Percentiles rank a stretch among this genome's conserved stretches.
phyloP scores from a whole-genome alignment of 2,888 invertebrate species.

The Drosophila monieri region DNA sequence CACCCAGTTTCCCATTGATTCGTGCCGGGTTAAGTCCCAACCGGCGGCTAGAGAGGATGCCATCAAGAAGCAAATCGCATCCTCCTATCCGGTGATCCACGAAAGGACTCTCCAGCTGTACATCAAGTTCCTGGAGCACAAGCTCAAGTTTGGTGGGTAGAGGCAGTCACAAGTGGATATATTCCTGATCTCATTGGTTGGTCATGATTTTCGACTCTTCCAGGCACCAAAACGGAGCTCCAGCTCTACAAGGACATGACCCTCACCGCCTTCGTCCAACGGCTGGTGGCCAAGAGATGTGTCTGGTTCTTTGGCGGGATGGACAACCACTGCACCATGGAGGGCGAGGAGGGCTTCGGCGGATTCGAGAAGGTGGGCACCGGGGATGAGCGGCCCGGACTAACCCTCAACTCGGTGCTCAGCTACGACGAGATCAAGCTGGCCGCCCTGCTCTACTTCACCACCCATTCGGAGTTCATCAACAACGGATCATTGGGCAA shows the following conservation, averaged over 20 bases:
- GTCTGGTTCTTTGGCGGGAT: constrained; percentile 83
- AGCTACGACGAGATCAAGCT: constrained; percentile 87
- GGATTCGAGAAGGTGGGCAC: constrained; percentile 86
- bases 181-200: background rate
- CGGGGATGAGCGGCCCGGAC: constrained; percentile 83
- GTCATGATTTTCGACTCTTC: no score
- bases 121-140: constrained; percentile 87
- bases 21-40: constrained; percentile 78
- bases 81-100: constrained; percentile 89
- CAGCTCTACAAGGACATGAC: constrained; percentile 84
- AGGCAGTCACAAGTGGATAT: background rate
- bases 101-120: constrained; percentile 87
- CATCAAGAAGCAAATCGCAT: constrained; percentile 83
- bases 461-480: constrained; percentile 86
- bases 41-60: constrained; percentile 64
- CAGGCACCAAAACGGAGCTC: constrained; percentile 81
- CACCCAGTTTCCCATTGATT: constrained; percentile 78
- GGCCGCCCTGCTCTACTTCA: constrained; percentile 85
- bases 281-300: constrained; percentile 85
- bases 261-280: constrained; percentile 84
- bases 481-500: constrained; percentile 86
- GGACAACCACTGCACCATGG: constrained; percentile 84
- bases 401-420: constrained; percentile 84
- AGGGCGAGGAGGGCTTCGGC: constrained; percentile 82
- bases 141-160: constrained; percentile 82